phyloP scores from a whole-genome alignment of 2,113 vertebrate genomes.

The Himantopus leucocephalus region DNA sequence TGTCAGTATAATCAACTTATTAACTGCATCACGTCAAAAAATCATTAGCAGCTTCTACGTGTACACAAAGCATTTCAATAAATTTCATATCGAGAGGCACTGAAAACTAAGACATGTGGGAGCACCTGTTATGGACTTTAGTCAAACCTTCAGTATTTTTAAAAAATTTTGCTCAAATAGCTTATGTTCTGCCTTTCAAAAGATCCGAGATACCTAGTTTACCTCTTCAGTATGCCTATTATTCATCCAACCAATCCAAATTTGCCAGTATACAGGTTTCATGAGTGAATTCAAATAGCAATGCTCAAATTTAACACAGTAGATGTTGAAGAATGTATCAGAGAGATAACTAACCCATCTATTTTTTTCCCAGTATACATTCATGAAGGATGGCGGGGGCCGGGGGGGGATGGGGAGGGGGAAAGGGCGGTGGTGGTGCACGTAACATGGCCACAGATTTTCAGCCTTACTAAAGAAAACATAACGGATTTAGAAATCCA shows the following conservation, averaged over 20 bases:
- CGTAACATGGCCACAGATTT: background rate
- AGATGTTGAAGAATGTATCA: background rate
- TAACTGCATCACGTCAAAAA: background rate
- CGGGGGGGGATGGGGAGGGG: background rate
- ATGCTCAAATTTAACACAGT: background rate
- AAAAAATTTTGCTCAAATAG: background rate
- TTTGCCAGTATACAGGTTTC: background rate
- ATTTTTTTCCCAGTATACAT: background rate
- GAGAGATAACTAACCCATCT: background rate
- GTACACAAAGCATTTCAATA: background rate
- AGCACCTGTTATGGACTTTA: background rate
- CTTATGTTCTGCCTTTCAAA: background rate
- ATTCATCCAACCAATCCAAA: background rate
- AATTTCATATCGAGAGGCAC: background rate
- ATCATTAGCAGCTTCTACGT: background rate
- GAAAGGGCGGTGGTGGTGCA: background rate
- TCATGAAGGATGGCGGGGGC: background rate
- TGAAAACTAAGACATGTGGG: background rate
- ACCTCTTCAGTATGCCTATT: background rate
- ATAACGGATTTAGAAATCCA: background rate
- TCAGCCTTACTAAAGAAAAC: background rate
- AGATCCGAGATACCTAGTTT: background rate
- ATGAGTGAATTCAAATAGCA: background rate
- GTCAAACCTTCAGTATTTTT: background rate
- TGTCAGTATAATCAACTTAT: conserved; percentile 57